Evolutionary conservation across 2,888 invertebrate genomes (phyloP).

Genomic region (Drosophila vallismaia): DNA sequence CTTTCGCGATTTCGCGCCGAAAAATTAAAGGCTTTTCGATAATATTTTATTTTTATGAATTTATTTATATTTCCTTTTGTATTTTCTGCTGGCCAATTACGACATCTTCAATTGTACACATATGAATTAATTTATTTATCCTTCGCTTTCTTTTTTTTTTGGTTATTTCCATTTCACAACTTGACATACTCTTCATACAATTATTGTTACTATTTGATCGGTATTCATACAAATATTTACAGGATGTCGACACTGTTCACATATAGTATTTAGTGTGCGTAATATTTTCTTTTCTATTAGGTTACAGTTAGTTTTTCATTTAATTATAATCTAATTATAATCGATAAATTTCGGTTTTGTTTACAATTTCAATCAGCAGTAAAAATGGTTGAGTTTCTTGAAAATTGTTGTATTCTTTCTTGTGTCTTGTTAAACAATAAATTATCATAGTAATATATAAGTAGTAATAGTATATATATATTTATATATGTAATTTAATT

Average conservation of each 20-base stretch:
- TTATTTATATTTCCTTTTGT: constrained; percentile 33
- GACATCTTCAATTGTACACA: constrained; percentile 39
- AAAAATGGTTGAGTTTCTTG: constrained; percentile 50
- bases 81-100: constrained; percentile 41
- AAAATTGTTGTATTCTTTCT: constrained; percentile 17
- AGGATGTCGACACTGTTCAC: constrained; percentile 30
- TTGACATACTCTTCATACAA: constrained; percentile 45
- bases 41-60: constrained; percentile 33
- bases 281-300: constrained; percentile 41
- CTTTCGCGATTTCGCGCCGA: background rate
- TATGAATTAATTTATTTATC: constrained; percentile 36
- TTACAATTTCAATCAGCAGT: constrained; percentile 31
- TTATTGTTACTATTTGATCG: constrained; percentile 36
- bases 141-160: constrained; percentile 34
- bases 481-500: constrained; percentile 64
- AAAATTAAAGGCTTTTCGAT: background rate
- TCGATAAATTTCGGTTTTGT: constrained; percentile 35
- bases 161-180: constrained; percentile 61
- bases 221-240: constrained; percentile 71
- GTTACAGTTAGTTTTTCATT: constrained; percentile 52
- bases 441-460: constrained; percentile 52
- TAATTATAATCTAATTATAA: constrained; percentile 43
- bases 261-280: background rate
- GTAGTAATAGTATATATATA: constrained; percentile 40
- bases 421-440: constrained; percentile 48